Evolutionary conservation across 92 coral and sea anemone genomes (phyloP).

Genomic region (Paramuricea clavata): DNA sequence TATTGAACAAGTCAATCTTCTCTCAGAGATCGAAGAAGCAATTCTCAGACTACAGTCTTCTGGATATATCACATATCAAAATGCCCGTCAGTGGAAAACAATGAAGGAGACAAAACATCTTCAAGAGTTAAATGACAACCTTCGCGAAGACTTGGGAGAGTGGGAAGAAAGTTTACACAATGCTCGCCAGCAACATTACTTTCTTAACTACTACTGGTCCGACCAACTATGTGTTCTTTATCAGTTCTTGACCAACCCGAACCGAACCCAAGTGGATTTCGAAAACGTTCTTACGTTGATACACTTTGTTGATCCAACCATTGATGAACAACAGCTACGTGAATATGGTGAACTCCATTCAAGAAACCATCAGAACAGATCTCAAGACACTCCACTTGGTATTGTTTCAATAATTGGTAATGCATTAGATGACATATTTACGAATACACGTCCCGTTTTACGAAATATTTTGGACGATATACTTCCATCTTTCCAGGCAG

Average conservation of each 20-base stretch:
- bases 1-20: slow-evolving; percentile 54
- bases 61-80: slow-evolving; percentile 47
- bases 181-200: slow-evolving; percentile 51
- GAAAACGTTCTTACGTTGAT: slow-evolving; percentile 35
- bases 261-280: background rate
- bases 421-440: slow-evolving; percentile 43
- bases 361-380: background rate
- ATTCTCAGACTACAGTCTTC: slow-evolving; percentile 43
- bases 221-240: slow-evolving; percentile 52
- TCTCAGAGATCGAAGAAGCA: slow-evolving; percentile 41
- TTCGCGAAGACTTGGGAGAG: slow-evolving; percentile 34
- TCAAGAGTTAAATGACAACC: slow-evolving; percentile 33
- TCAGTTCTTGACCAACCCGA: slow-evolving; percentile 46
- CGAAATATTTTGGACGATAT: background rate
- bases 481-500: background rate
- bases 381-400: slow-evolving; percentile 3
- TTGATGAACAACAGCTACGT: slow-evolving; percentile 25
- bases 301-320: slow-evolving; percentile 46
- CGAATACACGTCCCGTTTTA: slow-evolving; percentile 8
- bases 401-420: slow-evolving; percentile 31
- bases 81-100: background rate
- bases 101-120: slow-evolving; percentile 19
- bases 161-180: slow-evolving; percentile 47
- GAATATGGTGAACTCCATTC: background rate
- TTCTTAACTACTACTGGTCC: slow-evolving; percentile 53